Conservation (phyloP, 1,140 invertebrate species). For the Listronotus oregonensis region DNA sequence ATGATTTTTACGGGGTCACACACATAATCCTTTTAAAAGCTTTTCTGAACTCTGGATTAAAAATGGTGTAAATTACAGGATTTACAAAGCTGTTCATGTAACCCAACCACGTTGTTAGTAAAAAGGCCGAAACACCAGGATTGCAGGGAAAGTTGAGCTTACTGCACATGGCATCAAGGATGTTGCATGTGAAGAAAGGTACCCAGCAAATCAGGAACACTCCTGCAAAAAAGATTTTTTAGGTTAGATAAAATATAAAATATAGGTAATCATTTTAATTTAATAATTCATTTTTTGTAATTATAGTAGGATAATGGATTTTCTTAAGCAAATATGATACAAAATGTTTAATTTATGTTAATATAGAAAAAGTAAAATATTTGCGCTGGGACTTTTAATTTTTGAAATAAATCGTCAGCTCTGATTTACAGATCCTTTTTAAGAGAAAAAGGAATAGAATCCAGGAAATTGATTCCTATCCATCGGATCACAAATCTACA, state of each 20-base stretch:
- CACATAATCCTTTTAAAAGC: constrained; percentile 95
- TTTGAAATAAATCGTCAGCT: too few species aligned
- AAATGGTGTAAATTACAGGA: constrained; percentile 98
- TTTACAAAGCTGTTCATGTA: constrained; percentile 99
- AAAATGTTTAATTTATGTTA: too few species aligned
- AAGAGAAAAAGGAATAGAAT: too few species aligned
- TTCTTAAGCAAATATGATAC: too few species aligned
- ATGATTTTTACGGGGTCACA: constrained; percentile 55
- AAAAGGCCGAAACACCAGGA: constrained; percentile 87
- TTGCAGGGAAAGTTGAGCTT: constrained; percentile 80
- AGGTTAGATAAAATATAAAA: constrained; percentile 5
- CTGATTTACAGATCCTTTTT: too few species aligned
- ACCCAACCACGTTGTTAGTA: constrained; percentile 96
- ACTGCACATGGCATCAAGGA: constrained; percentile 93
- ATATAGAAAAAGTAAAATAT: too few species aligned
- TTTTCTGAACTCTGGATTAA: constrained; percentile 98
- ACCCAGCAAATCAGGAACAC: constrained; percentile 98
- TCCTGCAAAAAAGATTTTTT: constrained; percentile 58
- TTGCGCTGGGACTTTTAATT: too few species aligned
- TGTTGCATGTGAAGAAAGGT: constrained; percentile 98
- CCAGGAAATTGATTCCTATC: too few species aligned
- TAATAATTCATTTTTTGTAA: too few species aligned
- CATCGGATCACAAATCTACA: too few species aligned
- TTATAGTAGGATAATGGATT: too few species aligned
- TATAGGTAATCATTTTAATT: too few species aligned